Evolutionary conservation across 2,888 invertebrate species (phyloP), one percentile per base, ranked within the genome.

Genomic region (Bugula neritina): DNA sequence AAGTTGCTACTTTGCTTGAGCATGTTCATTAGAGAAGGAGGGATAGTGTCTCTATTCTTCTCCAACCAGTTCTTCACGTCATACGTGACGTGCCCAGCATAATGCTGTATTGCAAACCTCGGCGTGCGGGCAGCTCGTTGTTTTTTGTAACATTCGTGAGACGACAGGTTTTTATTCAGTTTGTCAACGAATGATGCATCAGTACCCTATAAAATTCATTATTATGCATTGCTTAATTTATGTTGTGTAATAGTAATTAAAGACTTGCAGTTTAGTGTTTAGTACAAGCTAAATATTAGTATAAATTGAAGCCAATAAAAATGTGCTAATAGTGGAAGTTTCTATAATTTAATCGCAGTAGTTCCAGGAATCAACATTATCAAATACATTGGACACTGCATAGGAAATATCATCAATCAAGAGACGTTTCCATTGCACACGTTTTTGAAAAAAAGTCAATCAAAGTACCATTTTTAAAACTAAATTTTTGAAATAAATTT

Each of bases 41-140:
- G 82, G 43, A 82, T 73, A 0, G 82, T 81, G 75, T 83, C 83
- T 35, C 82, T 74, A 75, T 83, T 83, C 77, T 83, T 83, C 75
- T 81, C 82, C 71, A 83, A 74, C 82, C 82, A 83, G 17, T 76
- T 75, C 5, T 71, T 72, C 5, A 78, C 77, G 73, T 77, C 76
- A 74, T 83, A 83, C 72, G 75, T 72, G 72, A 82, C 83, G 77
- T 81, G 78, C 69, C 82, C 83, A 71, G 83, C 83, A 75, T 83
- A 83, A 73, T 83, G 83, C 52, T 75, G 74, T 58, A 83, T 80
- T 54, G 81, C 79, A 74, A 83, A 83, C 27, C 73, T 76, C 3
- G 74, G 74, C 27, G 76, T 75, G 23, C 74, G 77, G 5, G 75
- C 77, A 29, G 78, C 77, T 23, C 75, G 76, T 10, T 78, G 77